These are phyloP conservation scores for Drosophila tanythrix DNA, from an alignment of 2,888 invertebrate species.

Conservation along the genomic window DNA sequence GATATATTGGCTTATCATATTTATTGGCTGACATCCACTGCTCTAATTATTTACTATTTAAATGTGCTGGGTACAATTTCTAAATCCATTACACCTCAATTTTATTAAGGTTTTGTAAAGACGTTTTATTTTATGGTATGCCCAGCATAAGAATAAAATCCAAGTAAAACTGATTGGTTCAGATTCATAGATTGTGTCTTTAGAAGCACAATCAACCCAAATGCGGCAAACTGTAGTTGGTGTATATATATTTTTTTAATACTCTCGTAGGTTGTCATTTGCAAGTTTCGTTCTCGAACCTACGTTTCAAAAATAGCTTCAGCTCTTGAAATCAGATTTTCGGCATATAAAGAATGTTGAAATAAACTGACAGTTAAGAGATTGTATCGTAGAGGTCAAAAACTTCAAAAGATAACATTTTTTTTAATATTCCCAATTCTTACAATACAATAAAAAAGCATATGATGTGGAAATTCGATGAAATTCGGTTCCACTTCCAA, in stretches of 20 bases:
- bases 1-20: slow-evolving; percentile 5
- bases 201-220: slow-evolving; percentile 30
- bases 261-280: slow-evolving; percentile 10
- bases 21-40: slow-evolving; percentile 13
- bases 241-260: background rate
- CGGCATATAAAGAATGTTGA: background rate
- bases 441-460: background rate
- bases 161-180: slow-evolving; percentile 7
- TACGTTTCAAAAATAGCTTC: background rate
- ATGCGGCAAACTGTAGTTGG: slow-evolving; percentile 7
- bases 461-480: background rate
- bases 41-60: slow-evolving; percentile 2
- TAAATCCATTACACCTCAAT: slow-evolving; percentile 34
- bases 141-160: slow-evolving; percentile 2
- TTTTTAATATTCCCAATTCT: background rate
- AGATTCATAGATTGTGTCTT: slow-evolving; percentile 25
- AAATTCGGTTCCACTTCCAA: background rate
- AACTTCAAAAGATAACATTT: background rate
- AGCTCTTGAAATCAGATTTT: background rate
- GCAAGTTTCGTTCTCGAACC: slow-evolving; percentile 4
- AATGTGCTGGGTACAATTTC: slow-evolving; percentile 3
- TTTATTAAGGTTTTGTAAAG: slow-evolving; percentile 43
- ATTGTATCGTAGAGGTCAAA: background rate
- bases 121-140: slow-evolving; percentile 9
- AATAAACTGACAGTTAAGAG: background rate